Evolutionary conservation across 2,797 vertebrate species (phyloP), one percentile per base, ranked within the genome.

Genomic region (Anniella stebbinsi): DNA sequence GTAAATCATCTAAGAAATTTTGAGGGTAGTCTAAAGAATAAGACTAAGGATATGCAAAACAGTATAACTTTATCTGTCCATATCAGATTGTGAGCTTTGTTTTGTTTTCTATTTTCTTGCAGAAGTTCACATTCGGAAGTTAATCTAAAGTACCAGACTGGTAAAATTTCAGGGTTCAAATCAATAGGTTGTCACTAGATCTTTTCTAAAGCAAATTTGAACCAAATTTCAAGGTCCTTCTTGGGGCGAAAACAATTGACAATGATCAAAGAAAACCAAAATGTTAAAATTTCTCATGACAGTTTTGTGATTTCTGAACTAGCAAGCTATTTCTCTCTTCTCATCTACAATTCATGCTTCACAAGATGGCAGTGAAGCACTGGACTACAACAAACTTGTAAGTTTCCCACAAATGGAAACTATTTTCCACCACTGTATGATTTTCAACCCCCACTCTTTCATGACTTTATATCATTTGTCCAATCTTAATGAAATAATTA

Each of bases 401-500:
- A 88, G 0, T 33, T 89, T 30, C 85, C 78, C 33, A 41, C 72
- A 7, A 30, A 2, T 2, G 8, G 72, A 30, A 86, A 48, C 38
- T 82, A 2, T 80, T 90, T 85, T 82, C 78, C 18, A 51, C 67
- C 23, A 36, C 80, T 2, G 38, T 83, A 57, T 84, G 0, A 60
- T 80, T 92, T 90, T 83, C 57, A 67, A 51, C 4, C 36, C 45
- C 2, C 0, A 75, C 0, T 11, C 66, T n/a, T 90, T 90, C 38
- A 69, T 77, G 54, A 21, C 5, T 45, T 88, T 73, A 21, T 91
- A 86, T 89, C 70, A 45, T 85, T 92, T 60, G 76, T 41, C 72
- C 30, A 84, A 38, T 80, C 80, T 93, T 89, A 92, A 69, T 91
- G 85, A 90, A 89, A 70, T 69, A 41, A 90, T 90, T 88, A 89